These are phyloP conservation scores for Pandemis cinnamomeana DNA, from an alignment of 2,888 invertebrate species.

Conservation along the genomic window DNA sequence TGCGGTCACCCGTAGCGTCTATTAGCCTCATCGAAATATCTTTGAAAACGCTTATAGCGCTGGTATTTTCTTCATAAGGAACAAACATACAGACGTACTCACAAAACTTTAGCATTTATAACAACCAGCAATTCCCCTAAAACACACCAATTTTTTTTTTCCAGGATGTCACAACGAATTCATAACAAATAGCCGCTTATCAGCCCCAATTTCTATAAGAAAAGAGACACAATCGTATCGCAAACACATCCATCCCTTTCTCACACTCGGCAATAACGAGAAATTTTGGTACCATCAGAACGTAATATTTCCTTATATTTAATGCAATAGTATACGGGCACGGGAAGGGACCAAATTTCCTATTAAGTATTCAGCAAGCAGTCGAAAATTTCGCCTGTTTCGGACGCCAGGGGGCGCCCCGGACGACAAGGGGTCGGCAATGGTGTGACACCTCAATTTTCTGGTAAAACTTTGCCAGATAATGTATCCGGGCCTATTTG, in stretches of 20 bases:
- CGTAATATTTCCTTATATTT: slow-evolving; percentile 32
- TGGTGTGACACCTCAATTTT: slow-evolving; percentile 9
- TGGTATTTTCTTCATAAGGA: no score
- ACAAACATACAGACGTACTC: no score
- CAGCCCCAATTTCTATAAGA: not conserved
- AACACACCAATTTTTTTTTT: no score
- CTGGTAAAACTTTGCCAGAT: not conserved
- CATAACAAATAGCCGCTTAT: not conserved
- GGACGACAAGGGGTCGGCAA: slow-evolving; percentile 1
- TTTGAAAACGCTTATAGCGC: no score
- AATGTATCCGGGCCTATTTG: not conserved
- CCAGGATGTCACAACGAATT: not conserved
- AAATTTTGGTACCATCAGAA: slow-evolving; percentile 1
- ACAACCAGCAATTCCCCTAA: no score
- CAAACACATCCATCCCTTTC: not conserved
- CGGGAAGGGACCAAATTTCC: slow-evolving; percentile 19
- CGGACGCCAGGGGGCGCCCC: slow-evolving; percentile 4
- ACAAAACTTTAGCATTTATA: no score
- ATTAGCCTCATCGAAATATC: no score
- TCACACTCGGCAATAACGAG: not conserved
- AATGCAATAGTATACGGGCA: slow-evolving; percentile 14
- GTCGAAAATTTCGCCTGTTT: slow-evolving; percentile 14
- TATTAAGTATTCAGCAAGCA: slow-evolving; percentile 37
- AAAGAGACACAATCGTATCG: not conserved
- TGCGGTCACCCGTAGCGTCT: no score